Conservation (phyloP, 2,797 vertebrate species). For the Nasua narica region DNA sequence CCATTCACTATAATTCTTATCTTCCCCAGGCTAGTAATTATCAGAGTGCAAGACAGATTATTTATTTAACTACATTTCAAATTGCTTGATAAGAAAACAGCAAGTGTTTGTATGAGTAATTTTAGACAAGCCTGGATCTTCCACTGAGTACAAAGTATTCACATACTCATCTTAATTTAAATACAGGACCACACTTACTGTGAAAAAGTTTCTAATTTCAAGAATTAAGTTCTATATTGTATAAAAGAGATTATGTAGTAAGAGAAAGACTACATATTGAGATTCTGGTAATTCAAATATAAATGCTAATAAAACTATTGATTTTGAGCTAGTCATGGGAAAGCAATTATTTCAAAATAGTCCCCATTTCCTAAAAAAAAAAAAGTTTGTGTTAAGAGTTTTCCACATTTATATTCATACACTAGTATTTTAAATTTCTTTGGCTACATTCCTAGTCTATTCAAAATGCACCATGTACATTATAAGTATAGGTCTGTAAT, state of each 20-base stretch:
- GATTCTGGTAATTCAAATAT: background rate
- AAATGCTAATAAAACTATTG: background rate
- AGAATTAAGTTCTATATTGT: background rate
- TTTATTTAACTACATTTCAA: constrained; percentile 34
- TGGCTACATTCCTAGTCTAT: background rate
- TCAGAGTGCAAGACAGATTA: background rate
- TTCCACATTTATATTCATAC: background rate
- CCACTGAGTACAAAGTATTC: background rate
- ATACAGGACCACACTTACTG: background rate
- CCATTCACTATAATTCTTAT: constrained; percentile 10
- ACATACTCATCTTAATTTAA: background rate
- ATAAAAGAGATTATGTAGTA: background rate
- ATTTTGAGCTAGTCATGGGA: background rate
- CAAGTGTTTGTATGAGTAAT: background rate
- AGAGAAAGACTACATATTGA: background rate
- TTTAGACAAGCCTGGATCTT: background rate
- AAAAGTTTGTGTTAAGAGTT: background rate
- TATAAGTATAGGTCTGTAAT: background rate
- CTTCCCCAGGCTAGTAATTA: constrained; percentile 4
- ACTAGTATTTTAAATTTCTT: background rate
- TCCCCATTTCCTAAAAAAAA: background rate
- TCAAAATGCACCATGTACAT: background rate
- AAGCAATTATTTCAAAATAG: background rate
- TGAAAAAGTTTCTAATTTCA: background rate
- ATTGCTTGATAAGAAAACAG: background rate